Evolutionary conservation across 1,140 invertebrate species (phyloP).

Genomic region (Battus philenor): DNA sequence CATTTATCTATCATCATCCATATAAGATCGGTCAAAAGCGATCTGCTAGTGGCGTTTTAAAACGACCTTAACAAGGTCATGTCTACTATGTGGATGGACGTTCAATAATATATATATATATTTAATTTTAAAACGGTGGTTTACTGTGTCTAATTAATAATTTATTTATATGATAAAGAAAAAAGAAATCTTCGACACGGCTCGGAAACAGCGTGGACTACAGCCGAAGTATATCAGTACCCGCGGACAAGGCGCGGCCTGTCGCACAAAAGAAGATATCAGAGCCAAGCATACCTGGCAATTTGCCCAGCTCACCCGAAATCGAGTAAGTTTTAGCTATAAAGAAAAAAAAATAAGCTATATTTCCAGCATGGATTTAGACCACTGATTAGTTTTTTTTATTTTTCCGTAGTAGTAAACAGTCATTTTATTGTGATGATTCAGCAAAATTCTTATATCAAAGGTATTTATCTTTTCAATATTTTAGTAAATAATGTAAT

Average conservation of each 20-base stretch:
- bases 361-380: constrained; percentile 3
- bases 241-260: constrained; percentile 78
- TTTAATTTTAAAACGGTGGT: no score
- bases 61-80: no score
- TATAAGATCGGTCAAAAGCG: no score
- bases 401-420: neutral
- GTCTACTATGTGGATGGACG: no score
- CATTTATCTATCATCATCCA: no score
- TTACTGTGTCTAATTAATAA: no score
- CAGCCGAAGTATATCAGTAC: constrained; percentile 89
- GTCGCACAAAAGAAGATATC: constrained; percentile 64
- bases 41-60: no score
- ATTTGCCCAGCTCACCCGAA: constrained; percentile 80
- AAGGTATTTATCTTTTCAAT: no score
- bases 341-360: neutral
- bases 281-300: constrained; percentile 54
- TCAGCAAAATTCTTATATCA: neutral
- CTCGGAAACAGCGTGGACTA: constrained; percentile 82
- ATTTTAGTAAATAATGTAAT: no score
- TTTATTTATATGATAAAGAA: constrained; percentile 76
- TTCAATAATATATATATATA: no score
- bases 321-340: constrained; percentile 71
- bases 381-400: neutral
- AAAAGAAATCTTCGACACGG: constrained; percentile 79
- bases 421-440: neutral